These are phyloP conservation scores for Poeciliopsis turneri DNA, from an alignment of 2,797 vertebrate genomes.

Conservation along the genomic window DNA sequence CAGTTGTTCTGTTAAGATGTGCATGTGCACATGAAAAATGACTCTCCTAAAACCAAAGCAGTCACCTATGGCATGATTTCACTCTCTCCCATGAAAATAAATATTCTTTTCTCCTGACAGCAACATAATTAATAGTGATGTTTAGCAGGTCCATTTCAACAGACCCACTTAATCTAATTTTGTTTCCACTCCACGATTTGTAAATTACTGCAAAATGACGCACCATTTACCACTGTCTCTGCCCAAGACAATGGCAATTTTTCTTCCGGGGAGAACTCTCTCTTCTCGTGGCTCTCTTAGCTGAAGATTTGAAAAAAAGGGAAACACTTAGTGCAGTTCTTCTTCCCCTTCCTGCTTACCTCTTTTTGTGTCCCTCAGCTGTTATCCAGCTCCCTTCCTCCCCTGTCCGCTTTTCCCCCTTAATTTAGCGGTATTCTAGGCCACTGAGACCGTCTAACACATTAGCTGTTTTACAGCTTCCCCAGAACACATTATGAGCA, in stretches of 20 bases:
- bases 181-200: slow-evolving; percentile 85
- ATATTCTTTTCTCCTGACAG: slow-evolving; percentile 80
- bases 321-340: slow-evolving; percentile 43
- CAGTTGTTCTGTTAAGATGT: slow-evolving; percentile 64
- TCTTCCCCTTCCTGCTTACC: slow-evolving; percentile 27
- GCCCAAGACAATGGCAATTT: slow-evolving; percentile 79
- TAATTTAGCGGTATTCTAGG: slow-evolving; percentile 68
- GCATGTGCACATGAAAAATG: slow-evolving; percentile 74
- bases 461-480: slow-evolving; percentile 76
- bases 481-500: slow-evolving; percentile 74
- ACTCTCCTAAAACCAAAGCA: slow-evolving; percentile 66
- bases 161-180: slow-evolving; percentile 86
- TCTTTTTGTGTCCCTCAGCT: slow-evolving; percentile 48
- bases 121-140: slow-evolving; percentile 85
- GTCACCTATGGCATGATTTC: slow-evolving; percentile 76
- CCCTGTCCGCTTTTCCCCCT: slow-evolving; percentile 59
- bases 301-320: slow-evolving; percentile 31
- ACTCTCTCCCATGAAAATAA: slow-evolving; percentile 78
- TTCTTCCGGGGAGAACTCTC: slow-evolving; percentile 77
- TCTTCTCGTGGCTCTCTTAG: slow-evolving; percentile 59
- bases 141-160: slow-evolving; percentile 85
- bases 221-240: slow-evolving; percentile 84
- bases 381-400: slow-evolving; percentile 62
- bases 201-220: slow-evolving; percentile 86
- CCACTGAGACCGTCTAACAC: slow-evolving; percentile 62